phyloP scores from a whole-genome alignment of 2,113 vertebrate species.

The Proterorhinus semilunaris region DNA sequence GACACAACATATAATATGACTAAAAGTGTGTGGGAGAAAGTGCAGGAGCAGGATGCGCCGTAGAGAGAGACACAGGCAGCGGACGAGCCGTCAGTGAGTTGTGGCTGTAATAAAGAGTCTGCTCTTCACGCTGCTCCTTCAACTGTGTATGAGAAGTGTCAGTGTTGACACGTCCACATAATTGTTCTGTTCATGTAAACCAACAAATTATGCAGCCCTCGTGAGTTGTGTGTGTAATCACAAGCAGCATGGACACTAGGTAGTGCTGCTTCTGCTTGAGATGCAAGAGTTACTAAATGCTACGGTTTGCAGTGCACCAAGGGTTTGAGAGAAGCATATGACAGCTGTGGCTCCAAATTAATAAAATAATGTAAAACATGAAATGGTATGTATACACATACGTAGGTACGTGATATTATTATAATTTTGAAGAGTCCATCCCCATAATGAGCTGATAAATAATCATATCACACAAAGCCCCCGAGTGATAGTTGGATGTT shows the following conservation, averaged over 20 bases:
- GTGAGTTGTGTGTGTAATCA: constrained; percentile 41
- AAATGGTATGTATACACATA: not conserved
- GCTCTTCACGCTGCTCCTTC: constrained; percentile 30
- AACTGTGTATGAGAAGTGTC: constrained; percentile 42
- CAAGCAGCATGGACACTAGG: constrained; percentile 13
- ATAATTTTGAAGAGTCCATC: too few species aligned
- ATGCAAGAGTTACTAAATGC: not conserved
- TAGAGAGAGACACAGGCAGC: not conserved
- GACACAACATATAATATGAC: constrained; percentile 1
- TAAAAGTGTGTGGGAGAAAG: not conserved
- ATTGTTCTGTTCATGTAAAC: constrained; percentile 40
- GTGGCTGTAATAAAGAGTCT: constrained; percentile 14
- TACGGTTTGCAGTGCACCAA: not conserved
- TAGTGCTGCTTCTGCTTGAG: not conserved
- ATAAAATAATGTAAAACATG: not conserved
- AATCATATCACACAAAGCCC: not conserved
- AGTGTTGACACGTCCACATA: constrained; percentile 44
- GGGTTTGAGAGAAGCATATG: not conserved
- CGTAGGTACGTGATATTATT: too few species aligned
- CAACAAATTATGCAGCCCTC: constrained; percentile 43
- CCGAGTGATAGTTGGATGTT: not conserved
- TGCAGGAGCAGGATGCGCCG: not conserved
- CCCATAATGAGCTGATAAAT: not conserved
- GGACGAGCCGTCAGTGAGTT: not conserved
- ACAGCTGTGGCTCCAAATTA: too few species aligned